These are phyloP conservation scores for Etia nguti DNA, from an alignment of 2,113 vertebrate genomes.

Conservation along the genomic window DNA sequence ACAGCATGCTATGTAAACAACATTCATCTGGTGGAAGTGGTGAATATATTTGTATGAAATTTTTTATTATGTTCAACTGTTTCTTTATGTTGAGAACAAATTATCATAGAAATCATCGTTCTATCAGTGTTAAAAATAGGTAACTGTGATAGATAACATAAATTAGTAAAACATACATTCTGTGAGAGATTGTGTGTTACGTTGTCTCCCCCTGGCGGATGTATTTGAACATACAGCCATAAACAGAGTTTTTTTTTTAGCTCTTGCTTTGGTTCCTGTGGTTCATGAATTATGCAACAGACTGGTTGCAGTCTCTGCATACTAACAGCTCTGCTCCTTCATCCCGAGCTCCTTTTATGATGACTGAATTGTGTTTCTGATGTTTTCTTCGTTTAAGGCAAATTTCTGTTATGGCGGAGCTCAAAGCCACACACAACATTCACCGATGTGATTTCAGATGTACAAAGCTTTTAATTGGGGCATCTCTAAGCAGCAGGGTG, in stretches of 20 bases:
- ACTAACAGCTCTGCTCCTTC: constrained; percentile 2
- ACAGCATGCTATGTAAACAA: background rate
- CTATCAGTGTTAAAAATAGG: background rate
- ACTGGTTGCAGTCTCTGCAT: background rate
- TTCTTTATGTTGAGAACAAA: background rate
- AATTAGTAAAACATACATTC: background rate
- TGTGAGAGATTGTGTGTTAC: rapidly evolving
- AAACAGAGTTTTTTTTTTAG: background rate
- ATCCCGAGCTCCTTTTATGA: background rate
- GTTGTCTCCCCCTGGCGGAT: constrained; percentile 15
- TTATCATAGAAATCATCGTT: background rate
- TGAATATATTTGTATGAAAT: background rate
- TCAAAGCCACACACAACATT: background rate
- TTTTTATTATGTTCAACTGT: background rate
- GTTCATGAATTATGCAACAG: constrained; percentile 34
- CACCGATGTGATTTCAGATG: background rate
- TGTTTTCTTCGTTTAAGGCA: background rate
- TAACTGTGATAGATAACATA: background rate
- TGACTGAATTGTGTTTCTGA: background rate
- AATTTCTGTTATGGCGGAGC: background rate
- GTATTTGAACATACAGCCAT: background rate
- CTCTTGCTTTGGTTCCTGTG: background rate
- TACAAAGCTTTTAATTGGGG: background rate
- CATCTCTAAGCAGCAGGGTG: rapidly evolving
- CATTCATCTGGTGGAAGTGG: rapidly evolving